Evolutionary conservation across 1,140 invertebrate species (phyloP).

Genomic region (Drosophila murphyi): DNA sequence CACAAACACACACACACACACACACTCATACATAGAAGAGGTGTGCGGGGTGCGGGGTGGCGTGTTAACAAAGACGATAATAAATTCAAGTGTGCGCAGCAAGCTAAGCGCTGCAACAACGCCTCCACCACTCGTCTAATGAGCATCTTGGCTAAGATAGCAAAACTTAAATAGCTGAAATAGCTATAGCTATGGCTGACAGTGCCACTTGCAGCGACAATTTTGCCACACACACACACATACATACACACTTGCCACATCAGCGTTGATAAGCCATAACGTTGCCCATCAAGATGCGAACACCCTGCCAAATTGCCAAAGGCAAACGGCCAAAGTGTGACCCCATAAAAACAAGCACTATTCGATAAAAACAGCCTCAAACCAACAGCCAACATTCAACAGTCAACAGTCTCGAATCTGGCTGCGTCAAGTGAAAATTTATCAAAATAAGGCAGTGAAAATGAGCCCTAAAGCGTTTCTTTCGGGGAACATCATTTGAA

Average conservation of each 20-base stretch:
- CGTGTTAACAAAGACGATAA: constrained; percentile 32
- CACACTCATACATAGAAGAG: constrained; percentile 4
- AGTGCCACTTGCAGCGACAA: constrained; percentile 26
- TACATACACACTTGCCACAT: constrained; percentile 7
- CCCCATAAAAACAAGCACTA: not conserved
- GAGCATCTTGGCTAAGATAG: constrained; percentile 37
- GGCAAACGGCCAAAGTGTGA: not conserved
- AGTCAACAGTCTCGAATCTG: too few species aligned
- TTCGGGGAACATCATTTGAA: too few species aligned
- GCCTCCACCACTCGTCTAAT: constrained; percentile 29
- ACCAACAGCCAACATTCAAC: too few species aligned
- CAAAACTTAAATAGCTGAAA: constrained; percentile 20
- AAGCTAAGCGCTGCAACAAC: constrained; percentile 24
- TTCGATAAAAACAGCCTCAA: not conserved
- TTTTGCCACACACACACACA: not conserved
- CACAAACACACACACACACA: constrained; percentile 15
- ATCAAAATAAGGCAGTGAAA: too few species aligned
- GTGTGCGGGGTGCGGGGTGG: not conserved
- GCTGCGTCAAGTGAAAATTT: too few species aligned
- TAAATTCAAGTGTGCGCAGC: constrained; percentile 26
- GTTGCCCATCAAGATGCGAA: constrained; percentile 22
- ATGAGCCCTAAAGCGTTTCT: too few species aligned
- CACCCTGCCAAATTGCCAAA: constrained; percentile 9
- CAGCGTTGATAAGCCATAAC: constrained; percentile 9
- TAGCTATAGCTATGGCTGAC: not conserved